These are phyloP conservation scores for Caenorhabditis zanzibari DNA, from an alignment of 2,888 invertebrate genomes.

Conservation along the genomic window DNA sequence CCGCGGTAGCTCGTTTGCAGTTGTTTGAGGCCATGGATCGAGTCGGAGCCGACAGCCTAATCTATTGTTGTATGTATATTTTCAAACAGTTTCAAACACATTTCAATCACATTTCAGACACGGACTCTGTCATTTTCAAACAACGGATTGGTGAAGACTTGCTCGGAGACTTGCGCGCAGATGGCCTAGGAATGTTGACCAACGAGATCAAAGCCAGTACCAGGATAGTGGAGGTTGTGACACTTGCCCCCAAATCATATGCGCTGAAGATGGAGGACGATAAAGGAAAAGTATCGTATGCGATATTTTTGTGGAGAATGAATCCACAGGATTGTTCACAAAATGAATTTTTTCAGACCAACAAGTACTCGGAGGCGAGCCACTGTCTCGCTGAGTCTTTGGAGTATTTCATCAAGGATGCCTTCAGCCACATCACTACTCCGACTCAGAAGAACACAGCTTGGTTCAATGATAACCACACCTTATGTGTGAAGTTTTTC, in stretches of 20 bases:
- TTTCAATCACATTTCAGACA: not conserved
- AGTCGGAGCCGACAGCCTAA: not conserved
- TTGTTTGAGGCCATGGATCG: not conserved
- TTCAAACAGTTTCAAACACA: not conserved
- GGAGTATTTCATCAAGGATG: too few relatives aligned
- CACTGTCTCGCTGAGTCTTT: too few relatives aligned
- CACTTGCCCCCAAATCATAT: not conserved
- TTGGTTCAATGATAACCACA: too few relatives aligned
- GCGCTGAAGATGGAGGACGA: not conserved
- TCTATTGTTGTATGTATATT: conserved; percentile 1
- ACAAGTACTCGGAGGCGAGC: too few relatives aligned
- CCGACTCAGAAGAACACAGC: too few relatives aligned
- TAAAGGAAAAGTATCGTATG: not conserved
- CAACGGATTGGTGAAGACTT: not conserved
- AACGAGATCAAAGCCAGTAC: not conserved
- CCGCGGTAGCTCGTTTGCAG: not conserved
- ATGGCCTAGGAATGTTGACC: not conserved
- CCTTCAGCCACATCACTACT: too few relatives aligned
- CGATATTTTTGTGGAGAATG: too few relatives aligned
- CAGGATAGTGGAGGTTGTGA: not conserved
- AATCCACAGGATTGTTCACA: too few relatives aligned
- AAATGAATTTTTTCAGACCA: too few relatives aligned
- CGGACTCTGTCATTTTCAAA: conserved; percentile 7
- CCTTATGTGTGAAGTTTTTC: too few relatives aligned
- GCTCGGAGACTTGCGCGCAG: not conserved